phyloP scores from a whole-genome alignment of 2,797 vertebrate genomes.

The Sebastolobus altivelis region DNA sequence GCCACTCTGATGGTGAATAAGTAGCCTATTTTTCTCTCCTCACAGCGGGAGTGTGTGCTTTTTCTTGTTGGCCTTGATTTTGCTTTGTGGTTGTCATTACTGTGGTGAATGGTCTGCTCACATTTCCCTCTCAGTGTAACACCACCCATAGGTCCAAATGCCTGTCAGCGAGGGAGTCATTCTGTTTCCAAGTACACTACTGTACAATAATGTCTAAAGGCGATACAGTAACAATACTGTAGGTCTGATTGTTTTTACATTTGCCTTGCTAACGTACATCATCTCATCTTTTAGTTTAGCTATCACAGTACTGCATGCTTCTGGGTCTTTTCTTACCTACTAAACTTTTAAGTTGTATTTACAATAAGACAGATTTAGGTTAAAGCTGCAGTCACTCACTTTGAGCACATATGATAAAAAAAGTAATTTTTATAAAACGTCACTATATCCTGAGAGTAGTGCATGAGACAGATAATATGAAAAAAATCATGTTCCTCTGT shows the following conservation, averaged over 20 bases:
- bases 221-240: not conserved
- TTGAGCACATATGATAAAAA: not conserved
- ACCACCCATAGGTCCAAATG: not conserved
- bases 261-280: not conserved
- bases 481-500: no score
- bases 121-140: constrained; percentile 17
- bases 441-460: no score
- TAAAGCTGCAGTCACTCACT: not conserved
- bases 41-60: constrained; percentile 2
- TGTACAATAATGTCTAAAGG: not conserved
- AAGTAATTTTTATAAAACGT: no score
- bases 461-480: no score
- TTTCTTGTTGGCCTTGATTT: constrained; percentile 39
- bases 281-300: not conserved
- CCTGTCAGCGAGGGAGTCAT: not conserved
- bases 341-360: not conserved
- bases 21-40: constrained; percentile 41
- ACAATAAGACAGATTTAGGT: not conserved
- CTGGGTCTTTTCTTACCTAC: not conserved
- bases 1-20: constrained; percentile 36
- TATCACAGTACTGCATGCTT: not conserved
- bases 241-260: not conserved
- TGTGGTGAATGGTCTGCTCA: constrained; percentile 27
- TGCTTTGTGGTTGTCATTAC: constrained; percentile 27
- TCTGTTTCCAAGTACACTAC: constrained; percentile 6